Conservation (phyloP, 2,113 vertebrate species). For the Alligator mississippiensis region DNA sequence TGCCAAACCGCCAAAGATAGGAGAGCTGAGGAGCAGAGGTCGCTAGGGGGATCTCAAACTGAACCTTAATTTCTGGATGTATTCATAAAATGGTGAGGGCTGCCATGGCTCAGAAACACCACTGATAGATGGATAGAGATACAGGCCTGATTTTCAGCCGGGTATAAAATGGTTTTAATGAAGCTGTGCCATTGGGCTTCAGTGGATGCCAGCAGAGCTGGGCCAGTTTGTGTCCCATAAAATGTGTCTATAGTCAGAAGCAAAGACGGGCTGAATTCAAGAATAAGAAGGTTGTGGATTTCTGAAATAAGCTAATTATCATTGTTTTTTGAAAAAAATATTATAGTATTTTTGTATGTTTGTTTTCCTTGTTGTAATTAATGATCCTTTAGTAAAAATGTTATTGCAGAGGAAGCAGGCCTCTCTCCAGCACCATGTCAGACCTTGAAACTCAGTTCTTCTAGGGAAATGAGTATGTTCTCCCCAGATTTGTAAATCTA, state of each 20-base stretch:
- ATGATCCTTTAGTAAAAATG: not conserved
- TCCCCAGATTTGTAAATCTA: not conserved
- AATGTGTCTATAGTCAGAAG: not conserved
- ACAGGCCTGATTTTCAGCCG: not conserved
- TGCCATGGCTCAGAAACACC: fast-evolving
- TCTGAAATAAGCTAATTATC: not conserved
- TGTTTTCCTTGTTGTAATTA: not conserved
- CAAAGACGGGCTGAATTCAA: not conserved
- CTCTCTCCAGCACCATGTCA: not conserved
- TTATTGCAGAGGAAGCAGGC: not conserved
- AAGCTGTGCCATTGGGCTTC: fast-evolving
- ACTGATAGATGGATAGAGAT: fast-evolving
- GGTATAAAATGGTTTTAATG: not conserved
- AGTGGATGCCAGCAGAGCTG: not conserved
- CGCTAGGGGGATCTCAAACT: not conserved
- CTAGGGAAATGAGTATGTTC: not conserved
- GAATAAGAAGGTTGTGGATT: not conserved
- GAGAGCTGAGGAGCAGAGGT: not conserved
- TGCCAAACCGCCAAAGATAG: not conserved
- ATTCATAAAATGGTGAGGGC: not conserved
- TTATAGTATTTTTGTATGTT: no score
- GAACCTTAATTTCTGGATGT: not conserved
- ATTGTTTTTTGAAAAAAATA: not conserved
- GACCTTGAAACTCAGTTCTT: not conserved
- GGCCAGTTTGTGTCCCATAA: fast-evolving